Conservation (phyloP, 2,113 vertebrate species). For the Elephantulus edwardii region DNA sequence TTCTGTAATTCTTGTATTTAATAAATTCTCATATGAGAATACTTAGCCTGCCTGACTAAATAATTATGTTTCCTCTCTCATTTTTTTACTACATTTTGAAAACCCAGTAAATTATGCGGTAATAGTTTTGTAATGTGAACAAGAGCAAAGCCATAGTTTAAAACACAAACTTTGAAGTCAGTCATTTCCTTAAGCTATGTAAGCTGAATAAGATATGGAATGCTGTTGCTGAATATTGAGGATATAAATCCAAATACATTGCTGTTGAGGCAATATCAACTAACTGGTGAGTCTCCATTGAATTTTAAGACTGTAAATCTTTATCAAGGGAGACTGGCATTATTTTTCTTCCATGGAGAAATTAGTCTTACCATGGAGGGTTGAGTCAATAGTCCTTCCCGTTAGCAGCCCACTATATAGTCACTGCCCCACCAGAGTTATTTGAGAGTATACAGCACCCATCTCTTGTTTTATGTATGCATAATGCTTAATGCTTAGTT, state of each 20-base stretch:
- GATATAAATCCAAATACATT: not conserved
- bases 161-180: slow-evolving; percentile 43
- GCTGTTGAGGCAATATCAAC: no score
- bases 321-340: no score
- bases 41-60: not conserved
- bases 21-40: slow-evolving; percentile 16
- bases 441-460: no score
- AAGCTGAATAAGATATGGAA: not conserved
- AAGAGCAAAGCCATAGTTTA: slow-evolving; percentile 2
- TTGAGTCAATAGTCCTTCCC: no score
- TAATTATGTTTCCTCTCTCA: not conserved
- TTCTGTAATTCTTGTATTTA: not conserved
- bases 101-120: not conserved
- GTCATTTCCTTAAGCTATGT: slow-evolving; percentile 31
- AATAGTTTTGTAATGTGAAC: slow-evolving; percentile 17
- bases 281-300: no score
- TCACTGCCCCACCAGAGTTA: no score
- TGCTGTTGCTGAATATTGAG: not conserved
- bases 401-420: no score
- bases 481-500: no score
- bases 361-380: no score
- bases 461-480: no score
- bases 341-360: no score
- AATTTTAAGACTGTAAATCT: no score
- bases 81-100: slow-evolving; percentile 29